These are phyloP conservation scores for Hemibagrus guttatus DNA, from an alignment of 2,797 vertebrate species.

Conservation along the genomic window DNA sequence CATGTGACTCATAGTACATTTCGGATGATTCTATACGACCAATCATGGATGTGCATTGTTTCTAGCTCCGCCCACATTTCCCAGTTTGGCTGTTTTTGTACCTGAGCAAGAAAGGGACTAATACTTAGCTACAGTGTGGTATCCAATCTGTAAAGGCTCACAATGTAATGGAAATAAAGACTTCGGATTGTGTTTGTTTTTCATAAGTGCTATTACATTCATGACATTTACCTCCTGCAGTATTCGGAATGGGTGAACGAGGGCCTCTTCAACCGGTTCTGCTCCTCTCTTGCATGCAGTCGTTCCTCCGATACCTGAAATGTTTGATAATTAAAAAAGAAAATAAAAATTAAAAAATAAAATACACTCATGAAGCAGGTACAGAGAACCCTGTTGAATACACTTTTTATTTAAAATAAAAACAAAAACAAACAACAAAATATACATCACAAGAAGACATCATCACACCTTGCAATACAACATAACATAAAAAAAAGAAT, in stretches of 20 bases:
- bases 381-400: background rate
- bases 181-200: background rate
- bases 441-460: background rate
- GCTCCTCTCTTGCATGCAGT: conserved; percentile 78
- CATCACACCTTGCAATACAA: background rate
- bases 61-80: background rate
- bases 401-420: background rate
- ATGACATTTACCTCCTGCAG: conserved; percentile 73
- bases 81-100: background rate
- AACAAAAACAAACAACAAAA: background rate
- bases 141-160: background rate
- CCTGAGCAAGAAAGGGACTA: background rate
- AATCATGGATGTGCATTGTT: background rate
- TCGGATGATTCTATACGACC: background rate
- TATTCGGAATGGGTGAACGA: conserved; percentile 77
- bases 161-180: background rate
- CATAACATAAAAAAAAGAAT: background rate
- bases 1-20: background rate
- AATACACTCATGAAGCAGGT: background rate
- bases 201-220: background rate
- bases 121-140: background rate
- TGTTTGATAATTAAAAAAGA: background rate
- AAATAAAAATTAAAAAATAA: no score
- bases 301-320: conserved; percentile 83
- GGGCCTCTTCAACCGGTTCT: conserved; percentile 77